phyloP scores from a whole-genome alignment of 2,113 vertebrate species.

The Proteles cristata region DNA sequence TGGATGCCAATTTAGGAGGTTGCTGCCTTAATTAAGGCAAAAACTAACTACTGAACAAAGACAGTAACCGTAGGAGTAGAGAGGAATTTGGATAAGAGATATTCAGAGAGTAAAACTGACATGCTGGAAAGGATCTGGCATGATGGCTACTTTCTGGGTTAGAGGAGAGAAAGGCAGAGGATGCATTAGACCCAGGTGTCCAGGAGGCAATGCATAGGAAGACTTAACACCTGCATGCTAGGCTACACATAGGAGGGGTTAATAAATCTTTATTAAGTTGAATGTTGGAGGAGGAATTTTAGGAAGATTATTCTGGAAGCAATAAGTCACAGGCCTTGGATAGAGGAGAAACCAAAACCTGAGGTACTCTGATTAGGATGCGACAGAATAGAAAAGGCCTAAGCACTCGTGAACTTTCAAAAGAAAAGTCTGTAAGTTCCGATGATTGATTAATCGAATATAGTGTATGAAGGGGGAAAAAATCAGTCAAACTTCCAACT shows the following conservation, averaged over 20 bases:
- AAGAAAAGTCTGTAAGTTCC: constrained; percentile 16
- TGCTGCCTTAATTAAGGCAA: constrained; percentile 30
- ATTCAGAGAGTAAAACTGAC: constrained; percentile 21
- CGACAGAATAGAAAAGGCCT: background rate
- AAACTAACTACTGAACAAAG: background rate
- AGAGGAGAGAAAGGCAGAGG: background rate
- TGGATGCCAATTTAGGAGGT: background rate
- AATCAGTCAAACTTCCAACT: constrained; percentile 13
- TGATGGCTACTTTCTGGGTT: background rate
- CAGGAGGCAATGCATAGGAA: background rate
- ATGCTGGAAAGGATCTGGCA: background rate
- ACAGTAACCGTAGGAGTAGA: background rate
- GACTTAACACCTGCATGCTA: background rate
- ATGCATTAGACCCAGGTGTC: background rate
- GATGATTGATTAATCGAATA: background rate
- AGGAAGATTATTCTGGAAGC: background rate
- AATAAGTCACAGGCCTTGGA: background rate
- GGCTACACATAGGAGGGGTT: background rate
- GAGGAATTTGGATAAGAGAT: background rate
- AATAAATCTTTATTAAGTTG: background rate
- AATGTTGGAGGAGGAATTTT: constrained; percentile 18
- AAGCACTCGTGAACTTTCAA: background rate
- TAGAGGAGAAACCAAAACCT: background rate
- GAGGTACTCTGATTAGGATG: background rate
- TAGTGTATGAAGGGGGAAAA: background rate